Evolutionary conservation across 2,113 vertebrate genomes (phyloP), one percentile per base, ranked within the genome.

Genomic region (Bujurquina vittata): DNA sequence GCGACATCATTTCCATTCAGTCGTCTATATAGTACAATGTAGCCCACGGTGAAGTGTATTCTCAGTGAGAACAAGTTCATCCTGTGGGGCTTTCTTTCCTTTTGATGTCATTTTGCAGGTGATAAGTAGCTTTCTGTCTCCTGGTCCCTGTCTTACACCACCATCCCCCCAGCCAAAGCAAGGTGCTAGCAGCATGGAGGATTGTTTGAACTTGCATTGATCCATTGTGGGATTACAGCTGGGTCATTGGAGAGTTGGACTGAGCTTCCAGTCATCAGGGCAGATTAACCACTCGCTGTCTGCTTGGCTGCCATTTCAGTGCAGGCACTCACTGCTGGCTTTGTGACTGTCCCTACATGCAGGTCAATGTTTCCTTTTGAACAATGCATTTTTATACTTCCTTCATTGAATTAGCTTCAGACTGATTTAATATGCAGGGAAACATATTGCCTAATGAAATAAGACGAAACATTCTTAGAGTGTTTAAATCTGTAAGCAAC

Each of bases 191-290:
- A 90, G 93, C 89, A 89, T 78, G 77, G 87, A 93, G 88, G 89
- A 90, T 95, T 92, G 93, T 94, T 93, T 95, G 94, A 93, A 93
- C 93, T 94, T 87, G 91, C 92, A 95, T 93, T 90, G 94, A 95
- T 95, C 93, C 88, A 89, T 89, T 84, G 90, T 92, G 94, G 93
- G 94, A 95, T 95, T 94, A 94, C 90, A 94, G 91, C 83, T 88
- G 81, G 93, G 93, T 93, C 94, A 95, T 91, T 88, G 88, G 92
- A 94, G 94, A 93, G 87, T 88, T 92, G 91, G 87, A 92, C 89
- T 78, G 88, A 93, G 91, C 81, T 74, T 87, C 89, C 89, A 90
- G 93, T 93, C 92, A 90, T 92, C 91, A 92, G 84, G 92, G 83
- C 87, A 94, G 93, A 95, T 93, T 91, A 94, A 93, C 91, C 90